Conservation (phyloP, 2,113 vertebrate genomes). For the Ophiodon elongatus region DNA sequence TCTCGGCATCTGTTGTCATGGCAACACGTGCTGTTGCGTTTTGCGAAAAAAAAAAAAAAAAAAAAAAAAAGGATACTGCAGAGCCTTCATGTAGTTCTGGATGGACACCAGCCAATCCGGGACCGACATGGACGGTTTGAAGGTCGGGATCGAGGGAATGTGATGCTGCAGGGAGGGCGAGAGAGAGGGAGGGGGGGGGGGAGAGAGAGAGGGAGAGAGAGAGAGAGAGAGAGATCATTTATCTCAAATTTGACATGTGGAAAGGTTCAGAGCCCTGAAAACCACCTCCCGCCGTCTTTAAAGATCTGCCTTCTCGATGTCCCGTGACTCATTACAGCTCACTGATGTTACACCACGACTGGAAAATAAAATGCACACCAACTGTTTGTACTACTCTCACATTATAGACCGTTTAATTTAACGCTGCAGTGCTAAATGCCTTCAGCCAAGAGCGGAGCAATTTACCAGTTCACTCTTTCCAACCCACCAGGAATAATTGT, state of each 20-base stretch:
- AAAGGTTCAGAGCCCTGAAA: background rate
- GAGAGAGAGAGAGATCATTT: background rate
- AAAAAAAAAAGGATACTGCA: background rate
- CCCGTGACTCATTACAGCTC: no score
- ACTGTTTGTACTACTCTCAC: background rate
- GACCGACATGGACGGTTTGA: background rate
- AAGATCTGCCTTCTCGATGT: constrained; percentile 11
- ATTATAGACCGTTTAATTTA: background rate
- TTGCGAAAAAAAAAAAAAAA: no score
- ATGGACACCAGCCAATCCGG: background rate
- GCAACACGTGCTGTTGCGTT: no score
- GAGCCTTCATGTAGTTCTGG: constrained; percentile 7
- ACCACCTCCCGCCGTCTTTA: background rate
- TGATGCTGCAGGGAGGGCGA: background rate
- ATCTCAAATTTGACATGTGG: constrained; percentile 5
- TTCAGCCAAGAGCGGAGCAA: no score
- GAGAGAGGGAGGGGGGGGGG: background rate
- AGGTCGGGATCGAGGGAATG: background rate
- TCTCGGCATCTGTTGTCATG: no score
- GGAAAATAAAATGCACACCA: no score
- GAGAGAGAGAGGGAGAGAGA: background rate
- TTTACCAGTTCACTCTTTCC: no score
- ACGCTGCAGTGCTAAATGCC: no score
- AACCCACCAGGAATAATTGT: no score
- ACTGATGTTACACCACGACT: background rate